Percentiles rank a stretch among this genome's conserved stretches.
Evolutionary conservation across 2,113 vertebrate genomes (phyloP).

Genomic region (Rhadina sibilatrix): DNA sequence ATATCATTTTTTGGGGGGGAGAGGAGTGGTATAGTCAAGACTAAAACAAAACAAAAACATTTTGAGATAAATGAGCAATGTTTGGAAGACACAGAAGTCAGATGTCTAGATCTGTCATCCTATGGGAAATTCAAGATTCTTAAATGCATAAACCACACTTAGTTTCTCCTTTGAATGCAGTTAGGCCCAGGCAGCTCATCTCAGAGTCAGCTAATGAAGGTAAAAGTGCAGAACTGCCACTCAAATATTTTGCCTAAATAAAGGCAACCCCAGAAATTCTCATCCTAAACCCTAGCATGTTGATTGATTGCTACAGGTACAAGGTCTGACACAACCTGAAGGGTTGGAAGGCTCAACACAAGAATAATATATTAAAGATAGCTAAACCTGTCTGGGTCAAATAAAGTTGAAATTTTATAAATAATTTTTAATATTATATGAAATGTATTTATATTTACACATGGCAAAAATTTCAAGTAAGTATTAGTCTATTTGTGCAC

Average conservation of each 20-base stretch:
- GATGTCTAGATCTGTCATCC: background rate
- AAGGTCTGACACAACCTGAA: background rate
- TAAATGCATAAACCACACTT: background rate
- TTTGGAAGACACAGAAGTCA: background rate
- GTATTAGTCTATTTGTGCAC: background rate
- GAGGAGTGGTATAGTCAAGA: background rate
- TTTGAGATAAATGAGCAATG: background rate
- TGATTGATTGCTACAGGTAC: background rate
- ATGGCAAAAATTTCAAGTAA: background rate
- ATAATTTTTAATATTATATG: background rate
- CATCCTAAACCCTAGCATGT: background rate
- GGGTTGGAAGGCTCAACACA: background rate
- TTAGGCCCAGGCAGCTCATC: background rate
- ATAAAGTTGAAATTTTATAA: background rate
- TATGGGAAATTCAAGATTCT: background rate
- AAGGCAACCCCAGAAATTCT: background rate
- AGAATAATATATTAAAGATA: background rate
- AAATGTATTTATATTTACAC: background rate
- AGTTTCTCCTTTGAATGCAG: background rate
- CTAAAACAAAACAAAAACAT: background rate
- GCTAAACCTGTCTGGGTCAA: background rate
- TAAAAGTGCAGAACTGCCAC: background rate
- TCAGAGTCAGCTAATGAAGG: background rate
- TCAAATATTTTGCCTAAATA: background rate
- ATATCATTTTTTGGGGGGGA: background rate